Conservation (phyloP, 1,140 invertebrate species). For the Calycopis cecrops region DNA sequence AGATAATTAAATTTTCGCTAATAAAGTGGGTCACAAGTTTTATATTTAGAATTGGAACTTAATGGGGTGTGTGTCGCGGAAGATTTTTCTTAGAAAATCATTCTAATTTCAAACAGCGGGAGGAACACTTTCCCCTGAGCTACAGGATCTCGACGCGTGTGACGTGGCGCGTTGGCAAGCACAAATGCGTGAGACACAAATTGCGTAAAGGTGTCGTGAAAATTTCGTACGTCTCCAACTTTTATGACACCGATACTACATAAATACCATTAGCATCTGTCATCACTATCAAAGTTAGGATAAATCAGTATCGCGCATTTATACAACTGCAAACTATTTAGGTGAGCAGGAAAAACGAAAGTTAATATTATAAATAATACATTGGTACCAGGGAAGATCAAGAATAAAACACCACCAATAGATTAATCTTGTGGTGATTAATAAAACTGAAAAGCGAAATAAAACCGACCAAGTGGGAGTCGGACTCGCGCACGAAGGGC, state of each 20-base stretch:
- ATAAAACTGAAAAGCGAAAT: no score
- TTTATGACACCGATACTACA: conserved; percentile 52
- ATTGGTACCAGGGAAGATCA: no score
- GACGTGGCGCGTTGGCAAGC: conserved; percentile 58
- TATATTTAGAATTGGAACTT: conserved; percentile 13
- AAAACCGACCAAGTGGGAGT: no score
- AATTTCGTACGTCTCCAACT: conserved; percentile 48
- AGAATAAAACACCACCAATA: no score
- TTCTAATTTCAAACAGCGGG: conserved; percentile 34
- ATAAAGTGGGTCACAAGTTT: conserved; percentile 14
- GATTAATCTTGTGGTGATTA: no score
- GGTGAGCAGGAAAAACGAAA: no score
- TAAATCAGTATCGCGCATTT: background rate
- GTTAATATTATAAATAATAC: no score
- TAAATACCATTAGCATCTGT: conserved; percentile 53
- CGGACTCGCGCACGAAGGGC: no score
- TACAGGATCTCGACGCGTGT: conserved; percentile 34
- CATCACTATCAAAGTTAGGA: conserved; percentile 43
- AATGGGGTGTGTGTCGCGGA: conserved; percentile 8
- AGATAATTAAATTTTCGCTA: conserved; percentile 16
- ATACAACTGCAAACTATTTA: conserved; percentile 17
- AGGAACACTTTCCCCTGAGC: conserved; percentile 39
- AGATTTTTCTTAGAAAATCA: conserved; percentile 38
- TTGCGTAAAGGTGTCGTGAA: conserved; percentile 66
- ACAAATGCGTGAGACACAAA: conserved; percentile 49